Evolutionary conservation across 2,797 vertebrate genomes (phyloP).

Genomic region (Allobates femoralis): DNA sequence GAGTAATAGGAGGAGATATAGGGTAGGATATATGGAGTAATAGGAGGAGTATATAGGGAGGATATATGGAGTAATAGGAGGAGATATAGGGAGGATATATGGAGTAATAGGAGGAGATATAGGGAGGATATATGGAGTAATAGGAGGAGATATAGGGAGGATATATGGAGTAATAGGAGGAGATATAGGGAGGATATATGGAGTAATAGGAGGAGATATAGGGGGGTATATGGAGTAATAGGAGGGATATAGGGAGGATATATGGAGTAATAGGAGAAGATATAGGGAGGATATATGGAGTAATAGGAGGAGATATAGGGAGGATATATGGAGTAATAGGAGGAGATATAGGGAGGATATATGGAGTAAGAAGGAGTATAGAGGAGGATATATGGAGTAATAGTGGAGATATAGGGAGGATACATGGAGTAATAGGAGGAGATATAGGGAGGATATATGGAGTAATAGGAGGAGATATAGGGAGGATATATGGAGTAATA

Average conservation of each 20-base stretch:
- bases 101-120: constrained; percentile 28
- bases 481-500: background rate
- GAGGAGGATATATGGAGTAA: constrained; percentile 11
- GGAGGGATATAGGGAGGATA: background rate
- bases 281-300: constrained; percentile 1
- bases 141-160: constrained; percentile 17
- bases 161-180: constrained; percentile 11
- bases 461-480: constrained; percentile 19
- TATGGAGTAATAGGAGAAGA: constrained; percentile 30
- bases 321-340: constrained; percentile 25
- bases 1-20: constrained; percentile 5
- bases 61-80: constrained; percentile 29
- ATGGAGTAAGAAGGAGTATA: constrained; percentile 15
- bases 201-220: too few species aligned
- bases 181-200: constrained; percentile 3
- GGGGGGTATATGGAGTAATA: constrained; percentile 14
- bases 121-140: constrained; percentile 25
- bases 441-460: constrained; percentile 9
- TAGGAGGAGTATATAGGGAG: background rate
- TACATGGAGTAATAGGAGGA: constrained; percentile 20
- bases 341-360: constrained; percentile 17
- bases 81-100: constrained; percentile 17
- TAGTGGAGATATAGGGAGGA: constrained; percentile 7
- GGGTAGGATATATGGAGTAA: constrained; percentile 10
- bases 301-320: constrained; percentile 18